Evolutionary conservation across 2,888 invertebrate species (phyloP).

Genomic region (Caenorhabditis sp.): DNA sequence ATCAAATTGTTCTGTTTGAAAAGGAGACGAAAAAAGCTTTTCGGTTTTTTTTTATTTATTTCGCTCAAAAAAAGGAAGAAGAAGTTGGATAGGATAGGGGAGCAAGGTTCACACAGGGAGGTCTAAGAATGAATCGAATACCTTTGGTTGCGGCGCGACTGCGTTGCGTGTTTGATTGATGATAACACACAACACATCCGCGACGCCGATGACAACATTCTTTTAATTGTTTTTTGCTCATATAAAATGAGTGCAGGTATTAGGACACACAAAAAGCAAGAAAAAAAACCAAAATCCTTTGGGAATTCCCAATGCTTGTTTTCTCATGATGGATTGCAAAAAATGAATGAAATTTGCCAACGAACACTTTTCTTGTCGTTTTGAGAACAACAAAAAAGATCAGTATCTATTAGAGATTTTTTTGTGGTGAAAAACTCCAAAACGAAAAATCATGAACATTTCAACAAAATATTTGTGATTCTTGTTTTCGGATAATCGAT

Average conservation of each 20-base stretch:
- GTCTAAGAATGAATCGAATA: no score
- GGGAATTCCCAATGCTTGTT: background rate
- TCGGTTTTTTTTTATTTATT: background rate
- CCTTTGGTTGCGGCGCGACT: no score
- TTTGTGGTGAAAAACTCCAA: no score
- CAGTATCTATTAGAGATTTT: background rate
- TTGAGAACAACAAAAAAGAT: background rate
- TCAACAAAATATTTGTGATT: no score
- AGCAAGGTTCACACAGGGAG: no score
- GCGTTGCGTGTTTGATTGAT: no score
- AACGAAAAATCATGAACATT: no score
- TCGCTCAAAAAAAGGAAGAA: no score
- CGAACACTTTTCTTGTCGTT: background rate
- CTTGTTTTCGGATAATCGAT: no score
- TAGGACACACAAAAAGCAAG: background rate
- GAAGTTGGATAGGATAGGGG: no score
- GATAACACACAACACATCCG: no score
- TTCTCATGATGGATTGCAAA: background rate
- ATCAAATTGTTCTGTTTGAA: background rate
- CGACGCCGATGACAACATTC: no score
- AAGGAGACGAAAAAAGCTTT: background rate
- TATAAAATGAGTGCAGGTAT: background rate
- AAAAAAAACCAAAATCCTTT: background rate
- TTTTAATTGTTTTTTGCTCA: background rate
- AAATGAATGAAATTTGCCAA: background rate